These are phyloP conservation scores for Hylaeus volcanicus DNA, from an alignment of 1,140 invertebrate genomes.

Conservation along the genomic window DNA sequence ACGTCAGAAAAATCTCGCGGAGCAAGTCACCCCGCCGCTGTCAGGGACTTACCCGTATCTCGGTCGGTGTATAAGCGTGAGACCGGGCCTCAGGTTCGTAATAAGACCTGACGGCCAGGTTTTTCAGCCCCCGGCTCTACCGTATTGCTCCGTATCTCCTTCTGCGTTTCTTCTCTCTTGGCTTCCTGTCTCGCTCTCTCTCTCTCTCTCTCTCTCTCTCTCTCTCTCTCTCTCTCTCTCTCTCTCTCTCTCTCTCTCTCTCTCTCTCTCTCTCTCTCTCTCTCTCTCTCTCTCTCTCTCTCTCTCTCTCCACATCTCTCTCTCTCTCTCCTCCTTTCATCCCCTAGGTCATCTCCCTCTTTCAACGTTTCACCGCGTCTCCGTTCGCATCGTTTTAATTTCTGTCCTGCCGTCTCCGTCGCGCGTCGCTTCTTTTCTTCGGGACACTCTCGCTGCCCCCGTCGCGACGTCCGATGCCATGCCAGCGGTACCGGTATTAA, in stretches of 20 bases:
- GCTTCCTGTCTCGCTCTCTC: conserved; percentile 57
- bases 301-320: not conserved
- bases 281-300: not conserved
- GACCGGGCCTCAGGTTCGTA: conserved; percentile 76
- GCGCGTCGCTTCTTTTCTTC: conserved; percentile 36
- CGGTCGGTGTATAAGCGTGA: conserved; percentile 75
- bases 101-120: conserved; percentile 80
- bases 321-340: no score
- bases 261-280: no score
- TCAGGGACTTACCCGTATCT: conserved; percentile 52
- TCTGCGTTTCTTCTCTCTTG: conserved; percentile 65
- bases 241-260: not conserved
- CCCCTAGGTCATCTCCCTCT: no score
- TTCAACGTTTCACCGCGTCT: not conserved
- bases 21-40: conserved; percentile 70
- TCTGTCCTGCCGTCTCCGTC: conserved; percentile 34
- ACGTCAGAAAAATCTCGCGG: conserved; percentile 76
- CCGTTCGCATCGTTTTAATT: conserved; percentile 35
- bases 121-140: conserved; percentile 68
- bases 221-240: conserved; percentile 7
- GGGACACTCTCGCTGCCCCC: conserved; percentile 19
- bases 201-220: conserved; percentile 41
- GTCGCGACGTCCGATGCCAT: conserved; percentile 40
- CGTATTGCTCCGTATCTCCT: conserved; percentile 58
- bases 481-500: conserved; percentile 74